Base-by-base conservation (phyloP, 2,888 invertebrate genomes). In the Hypselothyrea guttata region DNA sequence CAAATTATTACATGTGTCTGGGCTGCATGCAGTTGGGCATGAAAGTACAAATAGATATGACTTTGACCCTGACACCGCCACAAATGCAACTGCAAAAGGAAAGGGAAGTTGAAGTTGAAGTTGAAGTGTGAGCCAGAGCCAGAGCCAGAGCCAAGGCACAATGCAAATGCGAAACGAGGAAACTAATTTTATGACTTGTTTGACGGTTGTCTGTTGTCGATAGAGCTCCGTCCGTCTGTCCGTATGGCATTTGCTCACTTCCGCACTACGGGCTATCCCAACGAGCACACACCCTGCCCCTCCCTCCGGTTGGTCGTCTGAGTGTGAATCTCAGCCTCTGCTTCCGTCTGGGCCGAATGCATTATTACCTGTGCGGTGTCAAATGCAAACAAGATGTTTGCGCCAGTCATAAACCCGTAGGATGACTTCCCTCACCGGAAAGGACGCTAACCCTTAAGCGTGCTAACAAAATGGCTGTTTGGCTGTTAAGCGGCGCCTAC, bases 111-210 rank as follows among this genome's bases (percentile, higher is more conserved):
- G 66, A 53, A 60, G 60, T 49, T 27, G 35, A 55, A 41, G 30
- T 33, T 11, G 37, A 30, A 33, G 58, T 42, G 27, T 59, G 41
- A 47, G 57, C 41, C 18, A 30, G 13, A 41, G 41, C 18, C 60
- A 54, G 53, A 68, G 57, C 33, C 57, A 57, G 56, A 66, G 51
- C 59, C 47, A 65, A 67, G 73, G 71, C 71, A 68, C 83, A 74
- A 76, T 83, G 74, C 73, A 79, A 79, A 79, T 81, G 68, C 65
- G 55, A 82, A 70, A 71, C 73, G 69, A 81, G 75, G 59, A 76
- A 82, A 74, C 71, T 83, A 75, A 73, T 87, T 87, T 87, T 88
- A 87, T 75, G 88, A 87, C 75, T 71, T 87, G 86, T 88, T 88
- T 87, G 78, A 87, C 75, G 87, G 85, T 86, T 84, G 84, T 75